Conservation (phyloP, 2,888 invertebrate species). For the Dynastes grantii region DNA sequence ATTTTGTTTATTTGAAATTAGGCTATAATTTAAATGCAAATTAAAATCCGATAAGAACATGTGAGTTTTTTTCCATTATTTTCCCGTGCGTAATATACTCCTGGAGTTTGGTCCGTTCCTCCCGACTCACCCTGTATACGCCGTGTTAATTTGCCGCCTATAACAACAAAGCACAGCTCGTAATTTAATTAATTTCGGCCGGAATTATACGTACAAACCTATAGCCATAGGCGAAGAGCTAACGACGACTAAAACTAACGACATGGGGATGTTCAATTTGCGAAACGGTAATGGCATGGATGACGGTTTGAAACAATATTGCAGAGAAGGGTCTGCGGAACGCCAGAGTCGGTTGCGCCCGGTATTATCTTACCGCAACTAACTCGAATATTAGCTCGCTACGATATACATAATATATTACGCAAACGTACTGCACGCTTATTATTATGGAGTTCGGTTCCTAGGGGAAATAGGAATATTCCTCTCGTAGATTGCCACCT, state of each 20-base stretch:
- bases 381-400: background rate
- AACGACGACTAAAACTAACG: conserved; percentile 14
- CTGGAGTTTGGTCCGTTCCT: too few species aligned
- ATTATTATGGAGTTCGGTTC: too few species aligned
- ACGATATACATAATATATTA: too few species aligned
- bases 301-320: conserved; percentile 9
- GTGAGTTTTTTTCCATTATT: too few species aligned
- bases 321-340: conserved; percentile 7
- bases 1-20: too few species aligned
- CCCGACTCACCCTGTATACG: background rate
- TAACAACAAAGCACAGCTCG: background rate
- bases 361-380: conserved; percentile 2
- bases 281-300: background rate
- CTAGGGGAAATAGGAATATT: too few species aligned
- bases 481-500: too few species aligned
- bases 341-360: background rate
- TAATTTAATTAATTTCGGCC: background rate
- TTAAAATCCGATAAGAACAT: too few species aligned
- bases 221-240: background rate
- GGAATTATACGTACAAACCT: background rate
- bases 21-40: too few species aligned
- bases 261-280: conserved; percentile 18
- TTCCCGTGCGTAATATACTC: too few species aligned
- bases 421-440: too few species aligned
- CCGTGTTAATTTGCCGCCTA: background rate